phyloP scores from a whole-genome alignment of 2,888 invertebrate genomes.

The Tinea semifulvella region DNA sequence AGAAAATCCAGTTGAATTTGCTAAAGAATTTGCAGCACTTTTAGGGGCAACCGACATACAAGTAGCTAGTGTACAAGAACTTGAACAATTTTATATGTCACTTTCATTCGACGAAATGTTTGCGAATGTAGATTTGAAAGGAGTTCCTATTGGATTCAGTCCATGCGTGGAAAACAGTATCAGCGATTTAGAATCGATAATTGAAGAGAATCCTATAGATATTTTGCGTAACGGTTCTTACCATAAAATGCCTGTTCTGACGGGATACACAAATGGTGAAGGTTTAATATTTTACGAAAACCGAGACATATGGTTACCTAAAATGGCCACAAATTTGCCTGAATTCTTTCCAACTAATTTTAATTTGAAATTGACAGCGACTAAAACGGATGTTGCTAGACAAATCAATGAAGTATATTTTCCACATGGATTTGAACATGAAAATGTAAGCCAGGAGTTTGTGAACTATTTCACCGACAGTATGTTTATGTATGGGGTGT shows the following conservation, averaged over 20 bases:
- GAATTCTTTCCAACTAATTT: constrained; percentile 1
- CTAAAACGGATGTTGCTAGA: background rate
- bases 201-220: background rate
- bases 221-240: background rate
- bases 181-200: background rate
- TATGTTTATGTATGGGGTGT: background rate
- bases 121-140: background rate
- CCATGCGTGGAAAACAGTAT: constrained; percentile 6
- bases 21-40: background rate
- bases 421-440: background rate
- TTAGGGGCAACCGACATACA: background rate
- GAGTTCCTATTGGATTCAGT: background rate
- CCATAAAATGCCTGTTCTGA: background rate
- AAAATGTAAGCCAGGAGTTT: background rate
- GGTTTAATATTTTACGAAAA: background rate
- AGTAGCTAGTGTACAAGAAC: background rate
- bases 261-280: constrained; percentile 6
- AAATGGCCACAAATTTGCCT: background rate
- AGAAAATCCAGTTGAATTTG: background rate
- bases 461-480: constrained; percentile 11
- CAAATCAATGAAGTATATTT: background rate
- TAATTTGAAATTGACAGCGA: background rate
- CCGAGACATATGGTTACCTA: background rate
- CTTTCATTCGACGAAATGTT: constrained; percentile 5
- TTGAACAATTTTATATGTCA: background rate